These are phyloP conservation scores for Enteromius fasciolatus DNA, from an alignment of 2,797 vertebrate genomes.

Conservation along the genomic window DNA sequence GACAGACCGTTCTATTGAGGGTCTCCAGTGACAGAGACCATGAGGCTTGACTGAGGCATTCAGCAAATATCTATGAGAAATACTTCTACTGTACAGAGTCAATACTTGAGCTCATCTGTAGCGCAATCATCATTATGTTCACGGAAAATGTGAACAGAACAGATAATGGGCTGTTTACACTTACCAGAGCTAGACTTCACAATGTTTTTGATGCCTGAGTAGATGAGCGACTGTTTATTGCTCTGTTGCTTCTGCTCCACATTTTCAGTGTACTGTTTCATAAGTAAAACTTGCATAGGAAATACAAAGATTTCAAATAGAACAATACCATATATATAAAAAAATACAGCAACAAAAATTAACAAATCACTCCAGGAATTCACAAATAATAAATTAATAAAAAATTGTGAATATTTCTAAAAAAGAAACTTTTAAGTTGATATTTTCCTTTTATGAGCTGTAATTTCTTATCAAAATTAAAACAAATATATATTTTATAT, in stretches of 20 bases:
- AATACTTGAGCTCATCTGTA: not conserved
- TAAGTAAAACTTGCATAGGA: slow-evolving; percentile 94
- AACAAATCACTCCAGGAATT: not conserved
- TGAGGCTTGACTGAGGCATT: not conserved
- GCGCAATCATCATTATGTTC: not conserved
- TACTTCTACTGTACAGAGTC: not conserved
- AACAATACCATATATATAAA: not conserved
- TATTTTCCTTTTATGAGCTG: too few species aligned
- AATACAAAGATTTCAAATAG: slow-evolving; percentile 58
- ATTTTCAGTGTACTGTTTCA: slow-evolving; percentile 97
- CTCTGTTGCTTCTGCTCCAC: slow-evolving; percentile 90
- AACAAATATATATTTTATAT: too few species aligned
- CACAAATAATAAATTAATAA: not conserved
- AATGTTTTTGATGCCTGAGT: slow-evolving; percentile 96
- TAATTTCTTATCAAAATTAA: too few species aligned
- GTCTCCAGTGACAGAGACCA: not conserved
- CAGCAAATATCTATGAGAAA: not conserved
- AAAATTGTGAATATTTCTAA: not conserved
- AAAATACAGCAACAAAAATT: not conserved
- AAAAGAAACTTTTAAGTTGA: too few species aligned
- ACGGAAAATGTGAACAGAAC: not conserved
- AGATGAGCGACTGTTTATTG: slow-evolving; percentile 90
- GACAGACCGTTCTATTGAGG: not conserved
- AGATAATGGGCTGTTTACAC: slow-evolving; percentile 51
- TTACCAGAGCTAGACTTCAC: slow-evolving; percentile 93